These are phyloP conservation scores for Paratrypauchen microcephalus DNA, from an alignment of 2,797 vertebrate genomes.

Conservation along the genomic window DNA sequence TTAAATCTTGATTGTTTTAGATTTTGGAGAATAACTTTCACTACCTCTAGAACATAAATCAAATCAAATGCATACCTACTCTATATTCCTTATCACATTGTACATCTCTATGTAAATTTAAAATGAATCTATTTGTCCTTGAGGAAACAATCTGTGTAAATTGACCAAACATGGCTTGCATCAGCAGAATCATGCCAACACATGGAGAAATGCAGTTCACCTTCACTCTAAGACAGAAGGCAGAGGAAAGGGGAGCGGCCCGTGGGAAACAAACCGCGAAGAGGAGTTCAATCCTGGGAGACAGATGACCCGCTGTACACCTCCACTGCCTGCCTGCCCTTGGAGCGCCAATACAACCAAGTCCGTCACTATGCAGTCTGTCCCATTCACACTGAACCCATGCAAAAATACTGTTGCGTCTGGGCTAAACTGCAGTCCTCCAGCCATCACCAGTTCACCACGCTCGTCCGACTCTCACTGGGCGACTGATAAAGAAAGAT, in stretches of 20 bases:
- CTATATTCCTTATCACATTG: not conserved
- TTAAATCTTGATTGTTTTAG: not conserved
- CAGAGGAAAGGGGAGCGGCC: slow-evolving; percentile 42
- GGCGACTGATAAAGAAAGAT: slow-evolving; percentile 31
- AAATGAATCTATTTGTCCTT: slow-evolving; percentile 13
- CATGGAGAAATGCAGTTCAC: slow-evolving; percentile 59
- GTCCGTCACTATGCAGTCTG: slow-evolving; percentile 48
- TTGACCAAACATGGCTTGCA: slow-evolving; percentile 27
- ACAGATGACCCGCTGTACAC: slow-evolving; percentile 71
- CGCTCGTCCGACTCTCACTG: slow-evolving; percentile 36
- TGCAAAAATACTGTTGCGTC: slow-evolving; percentile 45
- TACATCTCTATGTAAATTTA: not conserved
- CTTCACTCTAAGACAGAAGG: slow-evolving; percentile 62
- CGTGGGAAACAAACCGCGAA: slow-evolving; percentile 44
- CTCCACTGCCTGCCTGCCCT: slow-evolving; percentile 67
- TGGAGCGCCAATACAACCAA: slow-evolving; percentile 58
- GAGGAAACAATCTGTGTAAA: slow-evolving; percentile 18
- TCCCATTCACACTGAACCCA: slow-evolving; percentile 38
- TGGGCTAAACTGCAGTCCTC: slow-evolving; percentile 39
- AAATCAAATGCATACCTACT: not conserved
- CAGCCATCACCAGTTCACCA: slow-evolving; percentile 48
- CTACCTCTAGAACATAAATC: not conserved
- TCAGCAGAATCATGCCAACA: slow-evolving; percentile 50
- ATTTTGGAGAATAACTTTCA: not conserved
- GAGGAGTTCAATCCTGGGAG: slow-evolving; percentile 66